Evolutionary conservation across 1,140 invertebrate genomes (phyloP).

Genomic region (Heterodera carotae): DNA sequence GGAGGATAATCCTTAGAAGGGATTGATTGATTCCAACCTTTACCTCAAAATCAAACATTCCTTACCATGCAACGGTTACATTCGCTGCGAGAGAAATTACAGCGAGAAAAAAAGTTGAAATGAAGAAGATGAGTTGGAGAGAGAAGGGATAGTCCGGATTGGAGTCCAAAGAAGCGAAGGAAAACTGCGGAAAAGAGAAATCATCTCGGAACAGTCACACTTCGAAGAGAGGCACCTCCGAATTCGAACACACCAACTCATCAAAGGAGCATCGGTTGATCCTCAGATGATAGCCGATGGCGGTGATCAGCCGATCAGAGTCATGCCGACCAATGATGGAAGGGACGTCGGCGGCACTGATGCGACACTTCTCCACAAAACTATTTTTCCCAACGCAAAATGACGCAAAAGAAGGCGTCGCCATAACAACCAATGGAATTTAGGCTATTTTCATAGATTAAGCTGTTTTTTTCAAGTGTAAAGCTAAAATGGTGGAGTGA

Average conservation of each 20-base stretch:
- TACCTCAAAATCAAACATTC: not conserved
- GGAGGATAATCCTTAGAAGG: slow-evolving; percentile 3
- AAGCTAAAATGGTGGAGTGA: too few species aligned
- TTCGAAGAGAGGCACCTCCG: not conserved
- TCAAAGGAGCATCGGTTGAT: not conserved
- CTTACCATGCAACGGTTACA: slow-evolving; percentile 3
- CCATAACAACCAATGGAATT: not conserved
- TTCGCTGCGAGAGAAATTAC: not conserved
- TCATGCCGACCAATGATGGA: too few species aligned
- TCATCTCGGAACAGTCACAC: too few species aligned
- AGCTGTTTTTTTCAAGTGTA: too few species aligned
- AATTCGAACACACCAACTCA: not conserved
- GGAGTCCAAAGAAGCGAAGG: not conserved
- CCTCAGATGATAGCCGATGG: not conserved
- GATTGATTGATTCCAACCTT: not conserved
- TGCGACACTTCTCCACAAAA: not conserved
- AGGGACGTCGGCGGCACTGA: not conserved
- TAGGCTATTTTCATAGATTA: too few species aligned
- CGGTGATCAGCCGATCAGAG: not conserved
- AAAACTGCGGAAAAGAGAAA: not conserved
- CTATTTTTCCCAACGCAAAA: not conserved
- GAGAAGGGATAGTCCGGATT: not conserved
- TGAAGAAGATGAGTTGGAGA: not conserved
- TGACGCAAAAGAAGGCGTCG: not conserved
- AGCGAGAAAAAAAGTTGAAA: not conserved